Conservation (phyloP, 2,888 invertebrate species). For the Strigamia crassipes region DNA sequence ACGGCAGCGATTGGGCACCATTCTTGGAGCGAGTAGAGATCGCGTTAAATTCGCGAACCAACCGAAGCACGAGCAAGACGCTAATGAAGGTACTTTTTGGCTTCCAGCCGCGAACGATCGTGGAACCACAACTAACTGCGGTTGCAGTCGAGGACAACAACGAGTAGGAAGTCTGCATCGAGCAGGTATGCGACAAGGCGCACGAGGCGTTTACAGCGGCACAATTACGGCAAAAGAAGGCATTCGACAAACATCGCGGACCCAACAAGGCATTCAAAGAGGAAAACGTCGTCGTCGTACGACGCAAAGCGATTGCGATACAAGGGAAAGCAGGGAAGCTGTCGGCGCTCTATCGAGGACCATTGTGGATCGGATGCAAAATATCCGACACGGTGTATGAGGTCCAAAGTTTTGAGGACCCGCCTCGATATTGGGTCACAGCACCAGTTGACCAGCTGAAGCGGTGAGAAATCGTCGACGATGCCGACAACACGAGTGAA, state of each 20-base stretch:
- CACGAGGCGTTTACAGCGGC: neutral
- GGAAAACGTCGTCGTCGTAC: neutral
- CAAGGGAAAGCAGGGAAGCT: neutral
- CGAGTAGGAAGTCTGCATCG: neutral
- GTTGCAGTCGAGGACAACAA: neutral
- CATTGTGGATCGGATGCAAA: neutral
- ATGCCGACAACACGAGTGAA: conserved; percentile 53
- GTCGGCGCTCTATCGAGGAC: neutral
- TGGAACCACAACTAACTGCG: neutral
- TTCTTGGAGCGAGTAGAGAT: neutral
- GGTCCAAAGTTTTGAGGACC: too few relatives aligned
- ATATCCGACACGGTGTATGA: too few relatives aligned
- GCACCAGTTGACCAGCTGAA: neutral
- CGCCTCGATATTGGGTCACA: neutral
- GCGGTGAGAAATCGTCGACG: conserved; percentile 53
- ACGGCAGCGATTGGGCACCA: neutral
- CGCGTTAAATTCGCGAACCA: conserved; percentile 1
- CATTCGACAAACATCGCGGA: neutral
- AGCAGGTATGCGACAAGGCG: neutral
- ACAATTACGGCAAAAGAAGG: neutral
- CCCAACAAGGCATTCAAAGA: neutral
- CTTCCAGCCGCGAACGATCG: conserved; percentile 28
- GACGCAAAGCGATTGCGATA: neutral
- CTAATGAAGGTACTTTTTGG: conserved; percentile 44
- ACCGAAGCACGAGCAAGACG: conserved; percentile 39